Evolutionary conservation across 2,888 invertebrate genomes (phyloP), one percentile per base, ranked within the genome.

Genomic region (Caenorhabditis sp.): DNA sequence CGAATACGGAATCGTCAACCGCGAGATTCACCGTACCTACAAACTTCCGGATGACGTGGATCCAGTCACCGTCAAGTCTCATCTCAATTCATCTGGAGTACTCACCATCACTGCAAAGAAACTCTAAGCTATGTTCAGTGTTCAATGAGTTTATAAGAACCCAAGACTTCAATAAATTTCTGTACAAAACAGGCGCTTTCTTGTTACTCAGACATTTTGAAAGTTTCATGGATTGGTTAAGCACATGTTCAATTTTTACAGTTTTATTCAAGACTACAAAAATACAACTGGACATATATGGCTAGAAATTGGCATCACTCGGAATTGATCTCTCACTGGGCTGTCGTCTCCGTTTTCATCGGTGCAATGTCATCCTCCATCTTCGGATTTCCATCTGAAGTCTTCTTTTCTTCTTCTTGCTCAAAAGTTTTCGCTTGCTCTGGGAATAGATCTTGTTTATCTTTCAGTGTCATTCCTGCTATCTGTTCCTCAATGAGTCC

Each of bases 81-180:
- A 90, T 76, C 77, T 90, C 63, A 86, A 84, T 41, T 68, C 85
- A 26, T 73, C 84, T 22, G 89, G 90, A 68, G 89, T 89, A 49
- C 87, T 90, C 19, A 88, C 86, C 26, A 90, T 90, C 81, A 85
- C 86, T 44, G 90, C 89, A 63, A 73, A 86, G 19, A 90, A 90
- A 80, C 41, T 77, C 16, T 69, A 58, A 58, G 26, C 5, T 44
- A 47, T 22, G 22, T 63, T 8, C 24, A n/a, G 22, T 44, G 44
- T 63, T 63, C 63, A 49, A 31, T 66, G 14, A 31, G 51, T 49
- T 19, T 51, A 14, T 19, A 7, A 66, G 1, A 24, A 14, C 7
- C 24, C 2, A 19, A 26, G 28, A 49, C 31, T 64, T n/a, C 64
- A 28, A 64, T 64, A 19, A 28, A 64, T 49, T n/a, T 31, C 12